Percentiles rank a stretch among this genome's conserved stretches.
Evolutionary conservation across 2,888 invertebrate species (phyloP).

Genomic region (Erynnis tages): DNA sequence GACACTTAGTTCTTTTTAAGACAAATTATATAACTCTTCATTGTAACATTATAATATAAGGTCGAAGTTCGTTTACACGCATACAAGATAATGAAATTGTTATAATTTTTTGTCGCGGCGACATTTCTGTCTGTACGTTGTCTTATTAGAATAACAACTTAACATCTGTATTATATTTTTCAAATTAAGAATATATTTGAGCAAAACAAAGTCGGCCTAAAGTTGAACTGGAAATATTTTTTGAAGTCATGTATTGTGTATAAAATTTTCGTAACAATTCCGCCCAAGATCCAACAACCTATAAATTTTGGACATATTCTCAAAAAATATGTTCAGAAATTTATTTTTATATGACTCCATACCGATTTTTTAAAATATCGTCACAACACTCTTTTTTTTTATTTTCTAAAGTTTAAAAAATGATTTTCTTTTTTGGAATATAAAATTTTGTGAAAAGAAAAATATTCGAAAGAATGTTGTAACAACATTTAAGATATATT

Average conservation of each 20-base stretch:
- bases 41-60: conserved; percentile 10
- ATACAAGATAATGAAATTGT: conserved; percentile 20
- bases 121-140: conserved; percentile 66
- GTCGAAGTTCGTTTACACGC: conserved; percentile 19
- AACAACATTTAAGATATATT: too few species aligned
- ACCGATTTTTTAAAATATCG: too few species aligned
- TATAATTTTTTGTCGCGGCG: conserved; percentile 53
- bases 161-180: not conserved
- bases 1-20: conserved; percentile 12
- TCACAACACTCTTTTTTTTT: too few species aligned
- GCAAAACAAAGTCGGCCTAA: conserved; percentile 14
- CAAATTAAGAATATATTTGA: too few species aligned
- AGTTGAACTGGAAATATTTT: not conserved
- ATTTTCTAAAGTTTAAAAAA: too few species aligned
- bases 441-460: too few species aligned
- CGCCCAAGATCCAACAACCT: conserved; percentile 27
- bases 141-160: conserved; percentile 49
- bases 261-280: not conserved
- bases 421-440: too few species aligned
- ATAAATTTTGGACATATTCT: conserved; percentile 19
- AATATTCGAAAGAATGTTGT: too few species aligned
- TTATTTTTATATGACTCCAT: too few species aligned
- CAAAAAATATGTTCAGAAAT: conserved; percentile 14
- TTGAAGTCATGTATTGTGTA: not conserved
- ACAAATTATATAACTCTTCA: conserved; percentile 11